These are phyloP conservation scores for Otus scops DNA, from an alignment of 2,797 vertebrate species.

Conservation along the genomic window DNA sequence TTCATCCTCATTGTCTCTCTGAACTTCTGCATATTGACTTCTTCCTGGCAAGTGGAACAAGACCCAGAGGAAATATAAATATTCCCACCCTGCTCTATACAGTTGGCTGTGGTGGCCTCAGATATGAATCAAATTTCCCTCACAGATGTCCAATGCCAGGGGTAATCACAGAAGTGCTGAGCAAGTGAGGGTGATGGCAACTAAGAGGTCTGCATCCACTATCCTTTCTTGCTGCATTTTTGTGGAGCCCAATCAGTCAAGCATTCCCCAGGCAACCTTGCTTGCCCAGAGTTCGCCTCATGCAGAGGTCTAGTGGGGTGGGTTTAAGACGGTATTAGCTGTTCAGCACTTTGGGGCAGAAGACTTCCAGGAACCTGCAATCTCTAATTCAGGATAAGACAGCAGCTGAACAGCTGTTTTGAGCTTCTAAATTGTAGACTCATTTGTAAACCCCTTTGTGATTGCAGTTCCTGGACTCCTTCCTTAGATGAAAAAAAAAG, in stretches of 20 bases:
- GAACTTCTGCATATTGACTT: neutral
- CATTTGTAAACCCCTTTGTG: neutral
- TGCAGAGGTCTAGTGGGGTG: neutral
- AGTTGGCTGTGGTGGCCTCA: neutral
- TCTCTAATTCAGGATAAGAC: neutral
- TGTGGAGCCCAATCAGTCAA: neutral
- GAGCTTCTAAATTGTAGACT: neutral
- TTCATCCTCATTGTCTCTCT: neutral
- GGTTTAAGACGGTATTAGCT: neutral
- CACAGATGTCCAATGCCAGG: neutral
- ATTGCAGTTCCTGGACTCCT: neutral
- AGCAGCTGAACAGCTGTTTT: neutral
- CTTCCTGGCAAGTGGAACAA: neutral
- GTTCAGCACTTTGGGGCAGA: neutral
- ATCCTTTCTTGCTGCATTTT: neutral
- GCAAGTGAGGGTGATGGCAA: neutral
- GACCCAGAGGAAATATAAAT: neutral
- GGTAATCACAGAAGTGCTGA: neutral
- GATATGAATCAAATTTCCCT: neutral
- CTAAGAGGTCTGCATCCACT: neutral
- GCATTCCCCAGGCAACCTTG: neutral
- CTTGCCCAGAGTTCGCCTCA: rapidly evolving
- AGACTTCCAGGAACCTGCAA: rapidly evolving
- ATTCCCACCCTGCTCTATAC: neutral
- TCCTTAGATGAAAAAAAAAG: neutral